A percentile compares a stretch with the other conserved stretches of the same genome.
Conservation (phyloP, 2,113 vertebrate genomes). For the Crotalus tigris region DNA sequence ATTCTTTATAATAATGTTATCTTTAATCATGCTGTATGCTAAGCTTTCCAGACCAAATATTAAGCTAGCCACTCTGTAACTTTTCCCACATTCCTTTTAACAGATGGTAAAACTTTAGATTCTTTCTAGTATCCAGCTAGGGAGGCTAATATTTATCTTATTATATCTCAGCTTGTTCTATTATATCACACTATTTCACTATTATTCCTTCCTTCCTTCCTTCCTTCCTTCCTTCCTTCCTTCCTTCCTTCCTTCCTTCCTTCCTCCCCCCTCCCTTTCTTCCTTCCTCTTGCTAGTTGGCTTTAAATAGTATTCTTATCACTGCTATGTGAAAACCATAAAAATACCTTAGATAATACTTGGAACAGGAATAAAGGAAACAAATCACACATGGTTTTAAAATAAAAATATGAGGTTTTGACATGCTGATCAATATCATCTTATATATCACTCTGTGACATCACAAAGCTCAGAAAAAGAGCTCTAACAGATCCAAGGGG, state of each 20-base stretch:
- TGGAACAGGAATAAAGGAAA: not conserved
- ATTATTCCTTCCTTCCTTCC: not conserved
- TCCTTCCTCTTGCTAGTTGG: not conserved
- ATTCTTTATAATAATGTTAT: not conserved
- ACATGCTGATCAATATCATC: not conserved
- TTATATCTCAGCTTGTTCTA: not conserved
- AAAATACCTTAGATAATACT: not conserved
- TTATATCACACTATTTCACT: not conserved
- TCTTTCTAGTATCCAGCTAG: not conserved
- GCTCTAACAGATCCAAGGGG: accelerated
- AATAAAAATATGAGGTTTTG: conserved; percentile 10
- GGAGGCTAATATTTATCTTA: not conserved
- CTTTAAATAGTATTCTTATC: not conserved
- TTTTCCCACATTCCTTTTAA: not conserved
- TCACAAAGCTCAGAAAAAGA: conserved; percentile 4
- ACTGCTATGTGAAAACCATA: not conserved
- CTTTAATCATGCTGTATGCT: not conserved
- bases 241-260: too few relatives aligned
- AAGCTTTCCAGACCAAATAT: not conserved
- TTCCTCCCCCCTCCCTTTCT: not conserved
- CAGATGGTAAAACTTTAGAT: not conserved
- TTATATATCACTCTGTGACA: not conserved
- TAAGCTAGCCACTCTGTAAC: not conserved
- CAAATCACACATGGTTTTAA: conserved; percentile 6
- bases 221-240: too few relatives aligned